Evolutionary conservation across 2,113 vertebrate species (phyloP).

Genomic region (Microtus montanus): DNA sequence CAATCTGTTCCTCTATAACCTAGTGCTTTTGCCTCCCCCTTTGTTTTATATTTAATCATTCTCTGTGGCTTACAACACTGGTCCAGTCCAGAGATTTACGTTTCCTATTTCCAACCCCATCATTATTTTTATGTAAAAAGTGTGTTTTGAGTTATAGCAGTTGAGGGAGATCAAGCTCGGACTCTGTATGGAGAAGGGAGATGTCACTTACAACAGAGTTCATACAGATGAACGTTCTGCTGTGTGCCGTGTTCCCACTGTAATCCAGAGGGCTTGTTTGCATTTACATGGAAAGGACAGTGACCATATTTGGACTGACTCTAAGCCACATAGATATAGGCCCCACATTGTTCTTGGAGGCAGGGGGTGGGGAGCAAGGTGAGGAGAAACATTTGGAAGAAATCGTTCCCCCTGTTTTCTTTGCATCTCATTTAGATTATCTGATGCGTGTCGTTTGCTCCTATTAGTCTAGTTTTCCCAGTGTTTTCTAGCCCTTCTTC

Average conservation of each 20-base stretch:
- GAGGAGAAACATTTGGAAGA: constrained; percentile 24
- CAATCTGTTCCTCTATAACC: constrained; percentile 65
- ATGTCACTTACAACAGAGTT: constrained; percentile 55
- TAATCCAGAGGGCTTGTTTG: constrained; percentile 38
- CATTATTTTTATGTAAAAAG: constrained; percentile 75
- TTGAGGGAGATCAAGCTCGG: constrained; percentile 39
- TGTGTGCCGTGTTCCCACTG: background rate
- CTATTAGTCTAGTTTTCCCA: background rate
- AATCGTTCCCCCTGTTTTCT: background rate
- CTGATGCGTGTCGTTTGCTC: background rate
- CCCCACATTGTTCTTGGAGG: constrained; percentile 48
- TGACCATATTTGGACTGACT: constrained; percentile 59
- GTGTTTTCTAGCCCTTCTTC: background rate
- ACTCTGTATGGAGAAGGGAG: constrained; percentile 53
- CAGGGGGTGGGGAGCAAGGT: constrained; percentile 2
- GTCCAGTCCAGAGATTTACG: constrained; percentile 54
- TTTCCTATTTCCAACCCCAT: constrained; percentile 65
- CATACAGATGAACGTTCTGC: background rate
- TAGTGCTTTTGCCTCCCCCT: background rate
- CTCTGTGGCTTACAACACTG: constrained; percentile 52
- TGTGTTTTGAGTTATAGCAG: constrained; percentile 69
- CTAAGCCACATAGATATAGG: constrained; percentile 16
- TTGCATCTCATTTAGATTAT: background rate
- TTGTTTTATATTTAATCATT: constrained; percentile 66
- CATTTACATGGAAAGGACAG: constrained; percentile 50